Conservation (phyloP, 2,113 vertebrate genomes). For the Myanophis thanlyinensis region DNA sequence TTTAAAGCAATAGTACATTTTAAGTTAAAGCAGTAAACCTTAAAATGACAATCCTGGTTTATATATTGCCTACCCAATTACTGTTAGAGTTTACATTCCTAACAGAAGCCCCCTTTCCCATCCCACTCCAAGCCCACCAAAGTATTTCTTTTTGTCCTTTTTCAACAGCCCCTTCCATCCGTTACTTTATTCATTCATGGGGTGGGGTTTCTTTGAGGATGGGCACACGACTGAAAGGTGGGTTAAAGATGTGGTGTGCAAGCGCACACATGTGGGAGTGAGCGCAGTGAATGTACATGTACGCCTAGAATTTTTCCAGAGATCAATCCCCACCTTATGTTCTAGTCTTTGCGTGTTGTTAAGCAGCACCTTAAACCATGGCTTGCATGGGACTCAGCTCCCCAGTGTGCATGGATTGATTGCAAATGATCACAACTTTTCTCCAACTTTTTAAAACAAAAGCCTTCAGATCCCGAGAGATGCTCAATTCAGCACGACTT, state of each 20-base stretch:
- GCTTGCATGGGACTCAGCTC: not conserved
- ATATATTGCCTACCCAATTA: no score
- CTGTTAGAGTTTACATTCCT: no score
- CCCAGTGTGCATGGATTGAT: not conserved
- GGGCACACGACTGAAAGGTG: not conserved
- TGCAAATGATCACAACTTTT: not conserved
- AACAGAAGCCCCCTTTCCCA: not conserved
- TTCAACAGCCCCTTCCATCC: not conserved
- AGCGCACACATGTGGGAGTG: not conserved
- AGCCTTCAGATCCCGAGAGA: not conserved
- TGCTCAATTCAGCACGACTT: not conserved
- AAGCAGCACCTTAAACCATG: not conserved
- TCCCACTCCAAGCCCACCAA: not conserved
- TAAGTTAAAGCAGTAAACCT: no score
- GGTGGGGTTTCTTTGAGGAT: not conserved
- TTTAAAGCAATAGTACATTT: no score
- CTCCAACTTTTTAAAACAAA: not conserved
- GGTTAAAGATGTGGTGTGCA: not conserved
- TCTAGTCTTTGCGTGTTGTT: not conserved
- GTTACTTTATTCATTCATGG: not conserved
- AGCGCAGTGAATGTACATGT: not conserved
- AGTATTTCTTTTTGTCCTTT: not conserved
- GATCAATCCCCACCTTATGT: not conserved
- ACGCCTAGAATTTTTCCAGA: no score
- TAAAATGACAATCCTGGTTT: no score